Conservation (phyloP, 2,113 vertebrate species). For the Cebus imitator region DNA sequence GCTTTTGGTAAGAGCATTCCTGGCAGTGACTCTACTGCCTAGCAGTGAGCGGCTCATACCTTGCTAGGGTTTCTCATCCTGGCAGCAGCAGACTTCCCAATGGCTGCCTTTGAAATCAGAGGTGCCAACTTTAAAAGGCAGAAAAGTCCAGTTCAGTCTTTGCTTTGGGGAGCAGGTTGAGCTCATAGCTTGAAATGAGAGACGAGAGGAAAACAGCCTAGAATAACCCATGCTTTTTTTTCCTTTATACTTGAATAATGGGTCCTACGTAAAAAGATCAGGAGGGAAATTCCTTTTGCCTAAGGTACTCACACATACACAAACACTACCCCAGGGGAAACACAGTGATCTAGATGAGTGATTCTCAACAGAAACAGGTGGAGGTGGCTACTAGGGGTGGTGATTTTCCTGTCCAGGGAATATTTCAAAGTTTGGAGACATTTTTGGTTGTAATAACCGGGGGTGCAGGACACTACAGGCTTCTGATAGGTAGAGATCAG, state of each 20-base stretch:
- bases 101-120: not conserved
- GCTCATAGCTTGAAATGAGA: not conserved
- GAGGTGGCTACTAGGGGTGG: not conserved
- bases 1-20: no score
- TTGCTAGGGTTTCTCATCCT: not conserved
- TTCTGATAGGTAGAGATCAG: not conserved
- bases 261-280: not conserved
- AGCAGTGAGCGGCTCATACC: not conserved
- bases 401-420: not conserved
- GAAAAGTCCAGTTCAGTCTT: not conserved
- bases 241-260: not conserved
- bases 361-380: accelerated
- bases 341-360: not conserved
- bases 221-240: not conserved
- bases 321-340: not conserved
- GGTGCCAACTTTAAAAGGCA: not conserved
- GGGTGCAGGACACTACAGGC: not conserved
- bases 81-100: no score
- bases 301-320: not conserved
- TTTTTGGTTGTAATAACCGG: not conserved
- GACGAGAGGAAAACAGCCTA: not conserved
- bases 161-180: not conserved
- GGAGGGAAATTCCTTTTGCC: not conserved
- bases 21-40: not conserved
- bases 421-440: not conserved